Evolutionary conservation across 2,888 invertebrate species (phyloP).

Genomic region (Colletes collaris): DNA sequence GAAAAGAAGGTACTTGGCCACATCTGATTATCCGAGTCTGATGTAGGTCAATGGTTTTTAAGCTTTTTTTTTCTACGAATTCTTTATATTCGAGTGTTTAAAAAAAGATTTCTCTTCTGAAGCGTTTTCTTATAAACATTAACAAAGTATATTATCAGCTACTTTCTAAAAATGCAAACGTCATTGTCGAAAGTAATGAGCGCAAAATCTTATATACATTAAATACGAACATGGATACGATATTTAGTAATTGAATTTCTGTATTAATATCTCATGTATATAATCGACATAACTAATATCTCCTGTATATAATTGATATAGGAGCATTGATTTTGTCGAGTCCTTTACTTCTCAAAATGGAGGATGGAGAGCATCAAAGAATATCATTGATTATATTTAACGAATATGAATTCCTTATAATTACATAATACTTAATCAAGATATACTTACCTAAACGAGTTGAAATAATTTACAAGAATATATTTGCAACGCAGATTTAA

Average conservation of each 20-base stretch:
- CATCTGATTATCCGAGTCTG: too few relatives aligned
- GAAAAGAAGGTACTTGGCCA: too few relatives aligned
- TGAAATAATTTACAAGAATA: constrained; percentile 42
- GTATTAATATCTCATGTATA: not conserved
- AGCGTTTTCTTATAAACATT: too few relatives aligned
- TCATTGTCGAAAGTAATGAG: not conserved
- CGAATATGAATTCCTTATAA: not conserved
- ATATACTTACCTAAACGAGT: constrained; percentile 23
- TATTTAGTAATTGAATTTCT: not conserved
- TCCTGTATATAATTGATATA: not conserved
- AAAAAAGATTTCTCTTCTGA: too few relatives aligned
- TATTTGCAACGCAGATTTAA: constrained; percentile 27
- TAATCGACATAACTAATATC: not conserved
- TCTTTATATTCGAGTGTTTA: too few relatives aligned
- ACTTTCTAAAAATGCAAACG: not conserved
- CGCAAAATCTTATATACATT: not conserved
- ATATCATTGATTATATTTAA: not conserved
- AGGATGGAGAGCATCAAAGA: not conserved
- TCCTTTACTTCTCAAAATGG: constrained; percentile 8
- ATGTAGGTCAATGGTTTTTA: too few relatives aligned
- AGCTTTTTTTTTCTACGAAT: too few relatives aligned
- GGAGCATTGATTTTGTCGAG: constrained; percentile 5
- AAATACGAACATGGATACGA: not conserved
- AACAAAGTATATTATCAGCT: too few relatives aligned
- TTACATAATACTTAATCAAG: not conserved